Evolutionary conservation across 1,140 invertebrate species (phyloP), one percentile per base, ranked within the genome.

Genomic region (Drosophila fuyamai): DNA sequence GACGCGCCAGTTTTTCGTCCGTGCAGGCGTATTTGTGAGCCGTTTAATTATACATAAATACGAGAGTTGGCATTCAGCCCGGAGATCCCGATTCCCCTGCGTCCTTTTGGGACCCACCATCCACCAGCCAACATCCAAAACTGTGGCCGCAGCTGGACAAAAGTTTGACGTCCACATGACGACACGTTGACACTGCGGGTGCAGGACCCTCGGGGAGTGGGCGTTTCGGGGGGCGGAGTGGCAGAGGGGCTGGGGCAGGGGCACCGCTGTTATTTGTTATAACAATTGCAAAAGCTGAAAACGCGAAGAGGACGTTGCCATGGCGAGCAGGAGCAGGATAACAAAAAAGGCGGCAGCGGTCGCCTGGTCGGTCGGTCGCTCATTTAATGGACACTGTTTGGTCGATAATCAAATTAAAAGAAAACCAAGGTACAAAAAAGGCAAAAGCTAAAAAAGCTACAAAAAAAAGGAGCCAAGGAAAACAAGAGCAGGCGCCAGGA

Each of bases 341-440:
- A 79, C 61, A 78, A 67, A 59, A 66, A 63, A 56, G 62, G 44
- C 14, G 55, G 55, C 57, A 76, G 56, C 60, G 77, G 59, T 50
- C 75, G 70, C 72, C 23, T 58, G 68, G 68, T 67, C 62, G 63
- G 70, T 70, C 76, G 83, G 65, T 65, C 82, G 82, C 75, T 86
- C 82, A 82, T 83, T 83, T 83, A 91, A 91, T 91, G 90, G 90
- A 82, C 90, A 91, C 66, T 83, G 90, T 91, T 91, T 91, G 90
- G 90, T 91, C 90, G 90, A 91, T 91, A 91, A 91, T 91, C 90
- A 91, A 91, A 91, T 91, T 91, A 88, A 90, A 73, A 76, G 71
- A 73, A 59, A 43, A 23, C 43, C 51, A 70, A 58, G 66, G 48
- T 46, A 66, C 61, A 10, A 18, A 29, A 29, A 48, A 46, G 36